Evolutionary conservation across 2,888 invertebrate genomes (phyloP).

Genomic region (Pseudolycoriella hygida): DNA sequence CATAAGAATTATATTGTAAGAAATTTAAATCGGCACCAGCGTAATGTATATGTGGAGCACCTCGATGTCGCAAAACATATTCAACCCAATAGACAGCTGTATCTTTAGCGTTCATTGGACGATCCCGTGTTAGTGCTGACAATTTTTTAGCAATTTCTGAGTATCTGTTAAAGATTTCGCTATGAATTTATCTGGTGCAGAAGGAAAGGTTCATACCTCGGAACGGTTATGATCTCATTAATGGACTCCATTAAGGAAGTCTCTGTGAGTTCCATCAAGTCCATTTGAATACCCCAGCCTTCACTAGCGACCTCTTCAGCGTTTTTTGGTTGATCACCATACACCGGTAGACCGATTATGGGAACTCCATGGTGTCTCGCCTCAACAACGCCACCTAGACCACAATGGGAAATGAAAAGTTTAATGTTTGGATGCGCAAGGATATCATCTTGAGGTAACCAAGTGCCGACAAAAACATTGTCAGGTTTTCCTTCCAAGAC

Average conservation of each 20-base stretch:
- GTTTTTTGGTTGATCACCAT: constrained; percentile 22
- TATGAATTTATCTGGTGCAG: no score
- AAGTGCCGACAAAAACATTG: constrained; percentile 39
- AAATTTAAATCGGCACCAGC: constrained; percentile 30
- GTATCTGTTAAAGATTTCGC: constrained; percentile 10
- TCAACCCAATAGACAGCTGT: constrained; percentile 38
- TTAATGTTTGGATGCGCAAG: constrained; percentile 39
- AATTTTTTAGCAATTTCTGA: constrained; percentile 22
- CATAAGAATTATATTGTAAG: constrained; percentile 29
- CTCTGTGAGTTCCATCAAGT: constrained; percentile 27
- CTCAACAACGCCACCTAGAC: constrained; percentile 44
- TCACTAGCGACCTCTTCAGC: constrained; percentile 27
- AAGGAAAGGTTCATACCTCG: constrained; percentile 6
- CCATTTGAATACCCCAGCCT: constrained; percentile 31
- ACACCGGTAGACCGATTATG: constrained; percentile 26
- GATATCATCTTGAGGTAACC: constrained; percentile 52
- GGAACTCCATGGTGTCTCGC: constrained; percentile 40
- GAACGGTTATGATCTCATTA: constrained; percentile 18
- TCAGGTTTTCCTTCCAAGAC: constrained; percentile 33
- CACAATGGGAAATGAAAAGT: constrained; percentile 48
- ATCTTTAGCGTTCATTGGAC: constrained; percentile 32
- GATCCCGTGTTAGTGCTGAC: constrained; percentile 33
- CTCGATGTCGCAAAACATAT: constrained; percentile 36
- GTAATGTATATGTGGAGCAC: constrained; percentile 33
- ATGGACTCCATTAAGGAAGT: constrained; percentile 10